Percentiles rank a stretch among this genome's conserved stretches.
Evolutionary conservation across 2,113 vertebrate genomes (phyloP).

Genomic region (Podarcis cretensis): DNA sequence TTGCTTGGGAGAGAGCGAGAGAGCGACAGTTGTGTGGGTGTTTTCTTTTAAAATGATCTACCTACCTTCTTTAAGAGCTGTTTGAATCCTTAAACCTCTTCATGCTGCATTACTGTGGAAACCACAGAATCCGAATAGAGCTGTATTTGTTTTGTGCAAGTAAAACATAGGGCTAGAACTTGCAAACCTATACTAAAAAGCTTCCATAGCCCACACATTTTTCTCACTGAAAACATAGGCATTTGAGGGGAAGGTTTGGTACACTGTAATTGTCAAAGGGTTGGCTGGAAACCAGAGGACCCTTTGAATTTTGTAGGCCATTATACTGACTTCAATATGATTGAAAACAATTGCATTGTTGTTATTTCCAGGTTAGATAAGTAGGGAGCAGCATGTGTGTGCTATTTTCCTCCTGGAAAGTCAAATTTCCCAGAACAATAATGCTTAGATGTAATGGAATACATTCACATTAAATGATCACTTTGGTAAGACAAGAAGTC

Average conservation of each 20-base stretch:
- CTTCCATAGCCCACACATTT: not conserved
- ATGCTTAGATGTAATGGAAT: not conserved
- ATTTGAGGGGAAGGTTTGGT: not conserved
- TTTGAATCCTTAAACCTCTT: not conserved
- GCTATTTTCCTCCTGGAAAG: not conserved
- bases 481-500: not conserved
- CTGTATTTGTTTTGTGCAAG: not conserved
- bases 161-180: constrained; percentile 6
- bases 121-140: not conserved
- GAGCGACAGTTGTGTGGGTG: not conserved
- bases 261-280: not conserved
- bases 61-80: not conserved
- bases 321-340: not conserved
- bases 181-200: not conserved
- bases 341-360: not conserved
- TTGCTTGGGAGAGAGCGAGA: not conserved
- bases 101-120: not conserved
- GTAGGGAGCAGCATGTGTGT: not conserved
- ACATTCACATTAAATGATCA: not conserved
- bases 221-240: not conserved
- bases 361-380: not conserved
- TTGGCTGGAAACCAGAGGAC: not conserved
- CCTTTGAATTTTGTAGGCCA: not conserved
- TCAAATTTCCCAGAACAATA: not conserved
- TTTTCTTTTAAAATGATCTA: not conserved